A percentile compares a stretch with the other conserved stretches of the same genome.
phyloP scores from a whole-genome alignment of 2,113 vertebrate genomes.

The Abramis brama region DNA sequence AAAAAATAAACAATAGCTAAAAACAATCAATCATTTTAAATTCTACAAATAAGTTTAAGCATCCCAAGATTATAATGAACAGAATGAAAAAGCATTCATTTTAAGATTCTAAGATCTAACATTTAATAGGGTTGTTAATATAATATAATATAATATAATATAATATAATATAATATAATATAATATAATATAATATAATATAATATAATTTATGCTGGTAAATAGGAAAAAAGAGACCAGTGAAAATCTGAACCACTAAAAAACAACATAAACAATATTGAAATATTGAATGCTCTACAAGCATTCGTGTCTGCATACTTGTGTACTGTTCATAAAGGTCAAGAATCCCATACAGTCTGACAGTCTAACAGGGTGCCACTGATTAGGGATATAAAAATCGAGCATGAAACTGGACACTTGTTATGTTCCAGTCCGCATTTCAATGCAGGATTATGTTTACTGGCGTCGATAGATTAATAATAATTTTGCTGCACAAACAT shows the following conservation, averaged over 20 bases:
- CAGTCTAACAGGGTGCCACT: not conserved
- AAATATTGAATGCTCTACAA: not conserved
- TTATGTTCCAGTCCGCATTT: not conserved
- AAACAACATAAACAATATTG: not conserved
- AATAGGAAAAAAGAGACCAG: not conserved
- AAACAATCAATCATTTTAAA: too few relatives aligned
- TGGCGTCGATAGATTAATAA: not conserved
- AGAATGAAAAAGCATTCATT: too few relatives aligned
- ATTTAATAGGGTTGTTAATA: too few relatives aligned
- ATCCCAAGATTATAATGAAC: too few relatives aligned
- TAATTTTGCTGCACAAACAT: conserved; percentile 24
- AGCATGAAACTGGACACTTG: conserved; percentile 9
- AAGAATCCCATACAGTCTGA: not conserved
- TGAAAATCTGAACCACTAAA: not conserved
- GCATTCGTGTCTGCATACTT: not conserved
- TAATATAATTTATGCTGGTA: not conserved
- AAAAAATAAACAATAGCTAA: too few relatives aligned
- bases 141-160: too few relatives aligned
- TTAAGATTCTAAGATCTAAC: too few relatives aligned
- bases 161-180: too few relatives aligned
- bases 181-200: not conserved
- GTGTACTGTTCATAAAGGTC: conserved; percentile 13
- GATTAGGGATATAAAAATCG: not conserved
- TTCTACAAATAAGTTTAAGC: too few relatives aligned
- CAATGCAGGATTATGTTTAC: not conserved